Percentiles rank a stretch among this genome's conserved stretches.
phyloP scores from a whole-genome alignment of 2,113 vertebrate genomes.

The Upupa epops region DNA sequence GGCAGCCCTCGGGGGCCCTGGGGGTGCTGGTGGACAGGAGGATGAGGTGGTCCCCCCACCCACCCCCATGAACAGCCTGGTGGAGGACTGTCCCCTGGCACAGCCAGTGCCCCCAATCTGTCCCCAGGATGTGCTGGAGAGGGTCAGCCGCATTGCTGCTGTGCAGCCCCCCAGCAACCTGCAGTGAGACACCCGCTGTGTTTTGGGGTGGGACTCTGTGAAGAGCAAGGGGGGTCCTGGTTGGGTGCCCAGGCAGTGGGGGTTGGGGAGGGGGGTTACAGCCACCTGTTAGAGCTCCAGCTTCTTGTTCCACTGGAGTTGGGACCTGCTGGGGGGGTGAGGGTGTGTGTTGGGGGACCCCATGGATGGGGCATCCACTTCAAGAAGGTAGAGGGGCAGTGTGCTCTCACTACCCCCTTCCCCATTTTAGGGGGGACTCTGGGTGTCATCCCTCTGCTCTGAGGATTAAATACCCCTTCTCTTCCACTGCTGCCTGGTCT shows the following conservation, averaged over 20 bases:
- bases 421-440: neutral
- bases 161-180: conserved; percentile 30
- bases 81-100: conserved; percentile 92
- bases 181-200: rapidly evolving
- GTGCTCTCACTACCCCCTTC: neutral
- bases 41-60: conserved; percentile 83
- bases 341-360: neutral
- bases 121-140: conserved; percentile 82
- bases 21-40: neutral
- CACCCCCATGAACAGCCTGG: conserved; percentile 95
- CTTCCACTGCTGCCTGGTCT: neutral
- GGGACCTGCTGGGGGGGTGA: neutral
- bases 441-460: neutral
- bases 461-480: conserved; percentile 14
- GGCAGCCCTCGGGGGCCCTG: conserved; percentile 30
- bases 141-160: conserved; percentile 76
- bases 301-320: rapidly evolving
- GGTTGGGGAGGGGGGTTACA: rapidly evolving
- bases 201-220: neutral
- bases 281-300: rapidly evolving
- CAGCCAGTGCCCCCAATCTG: conserved; percentile 82
- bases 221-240: rapidly evolving
- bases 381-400: rapidly evolving
- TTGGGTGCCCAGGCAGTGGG: neutral
- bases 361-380: rapidly evolving